These are phyloP conservation scores for Ivindomyrus marchei DNA, from an alignment of 2,113 vertebrate species.

Conservation along the genomic window DNA sequence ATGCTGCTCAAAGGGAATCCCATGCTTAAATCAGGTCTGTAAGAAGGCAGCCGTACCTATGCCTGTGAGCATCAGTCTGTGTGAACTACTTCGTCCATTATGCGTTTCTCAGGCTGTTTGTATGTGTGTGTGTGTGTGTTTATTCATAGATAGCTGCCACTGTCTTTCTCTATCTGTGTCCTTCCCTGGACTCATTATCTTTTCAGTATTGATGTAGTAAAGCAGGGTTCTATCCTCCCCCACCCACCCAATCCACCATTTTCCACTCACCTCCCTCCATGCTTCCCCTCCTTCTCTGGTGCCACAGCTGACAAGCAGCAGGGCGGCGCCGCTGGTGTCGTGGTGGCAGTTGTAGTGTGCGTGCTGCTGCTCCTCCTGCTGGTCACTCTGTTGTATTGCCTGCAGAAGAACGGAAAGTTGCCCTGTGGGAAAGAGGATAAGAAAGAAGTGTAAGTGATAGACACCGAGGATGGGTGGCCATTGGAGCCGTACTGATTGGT, in stretches of 20 bases:
- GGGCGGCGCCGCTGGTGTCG: constrained; percentile 68
- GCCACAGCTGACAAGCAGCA: constrained; percentile 60
- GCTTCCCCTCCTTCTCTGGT: constrained; percentile 23
- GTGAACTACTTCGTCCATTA: not conserved
- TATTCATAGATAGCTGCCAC: constrained; percentile 27
- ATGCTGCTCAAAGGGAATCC: constrained; percentile 69
- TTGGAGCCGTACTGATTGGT: too few relatives aligned
- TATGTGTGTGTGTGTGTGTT: constrained; percentile 29
- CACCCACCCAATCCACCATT: not conserved
- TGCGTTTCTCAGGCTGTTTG: not conserved
- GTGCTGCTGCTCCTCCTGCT: constrained; percentile 77
- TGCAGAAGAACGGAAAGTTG: constrained; percentile 71
- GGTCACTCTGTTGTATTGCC: constrained; percentile 73
- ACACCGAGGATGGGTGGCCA: not conserved
- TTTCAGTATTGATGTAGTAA: not conserved
- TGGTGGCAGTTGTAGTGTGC: constrained; percentile 79
- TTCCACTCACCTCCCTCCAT: not conserved
- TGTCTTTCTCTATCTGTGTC: constrained; percentile 24
- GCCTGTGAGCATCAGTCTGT: constrained; percentile 27
- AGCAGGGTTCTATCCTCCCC: constrained; percentile 1
- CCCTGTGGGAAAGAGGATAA: constrained; percentile 63
- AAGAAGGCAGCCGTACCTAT: constrained; percentile 40
- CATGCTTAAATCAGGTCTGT: constrained; percentile 70
- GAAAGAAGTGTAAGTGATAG: constrained; percentile 73
- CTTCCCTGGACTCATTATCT: constrained; percentile 23